Conservation (phyloP, 2,113 vertebrate species). For the Lota lota region DNA sequence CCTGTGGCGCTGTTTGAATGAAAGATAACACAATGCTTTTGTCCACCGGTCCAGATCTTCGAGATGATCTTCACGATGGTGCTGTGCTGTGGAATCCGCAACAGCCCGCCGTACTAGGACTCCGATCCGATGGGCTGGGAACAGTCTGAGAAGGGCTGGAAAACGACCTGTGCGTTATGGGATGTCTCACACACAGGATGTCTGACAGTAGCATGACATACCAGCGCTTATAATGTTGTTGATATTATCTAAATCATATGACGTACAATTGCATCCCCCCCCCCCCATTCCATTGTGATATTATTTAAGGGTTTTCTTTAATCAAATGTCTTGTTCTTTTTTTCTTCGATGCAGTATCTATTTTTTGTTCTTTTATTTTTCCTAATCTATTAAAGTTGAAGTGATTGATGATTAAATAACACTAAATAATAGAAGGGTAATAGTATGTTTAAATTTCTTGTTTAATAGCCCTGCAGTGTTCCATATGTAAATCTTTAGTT, state of each 20-base stretch:
- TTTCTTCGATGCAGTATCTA: constrained; percentile 9
- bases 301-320: no score
- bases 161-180: constrained; percentile 17
- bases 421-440: no score
- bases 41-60: constrained; percentile 52
- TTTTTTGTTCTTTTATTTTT: constrained; percentile 13
- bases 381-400: no score
- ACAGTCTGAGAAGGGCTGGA: not conserved
- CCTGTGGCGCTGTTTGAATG: constrained; percentile 10
- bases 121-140: constrained; percentile 3
- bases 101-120: constrained; percentile 61
- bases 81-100: constrained; percentile 70
- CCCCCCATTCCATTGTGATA: no score
- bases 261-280: constrained; percentile 24
- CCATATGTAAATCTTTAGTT: no score
- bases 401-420: no score
- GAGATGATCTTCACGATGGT: constrained; percentile 76
- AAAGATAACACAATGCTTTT: not conserved
- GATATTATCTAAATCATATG: constrained; percentile 30
- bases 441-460: no score
- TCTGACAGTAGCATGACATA: no score
- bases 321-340: not conserved
- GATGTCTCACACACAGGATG: not conserved
- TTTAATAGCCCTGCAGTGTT: no score
- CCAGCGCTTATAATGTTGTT: no score